These are phyloP conservation scores for Oncorhynchus kisutch DNA, from an alignment of 2,113 vertebrate species.

Conservation along the genomic window DNA sequence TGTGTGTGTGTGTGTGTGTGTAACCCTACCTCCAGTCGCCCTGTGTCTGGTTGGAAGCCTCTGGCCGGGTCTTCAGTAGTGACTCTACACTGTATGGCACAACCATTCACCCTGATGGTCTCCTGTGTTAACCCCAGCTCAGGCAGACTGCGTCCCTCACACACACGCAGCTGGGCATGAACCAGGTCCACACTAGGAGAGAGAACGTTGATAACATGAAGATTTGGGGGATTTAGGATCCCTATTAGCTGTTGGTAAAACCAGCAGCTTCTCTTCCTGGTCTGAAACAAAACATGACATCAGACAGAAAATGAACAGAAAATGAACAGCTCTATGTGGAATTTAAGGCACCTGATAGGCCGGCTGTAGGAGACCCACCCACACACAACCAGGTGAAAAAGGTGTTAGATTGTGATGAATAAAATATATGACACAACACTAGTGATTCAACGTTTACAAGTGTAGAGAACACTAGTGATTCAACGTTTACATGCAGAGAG, in stretches of 20 bases:
- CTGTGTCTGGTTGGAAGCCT: constrained; percentile 81
- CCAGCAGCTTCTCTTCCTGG: too few species aligned
- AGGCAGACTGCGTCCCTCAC: constrained; percentile 73
- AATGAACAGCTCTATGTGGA: not conserved
- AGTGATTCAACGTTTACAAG: too few species aligned
- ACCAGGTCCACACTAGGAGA: constrained; percentile 77
- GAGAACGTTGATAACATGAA: not conserved
- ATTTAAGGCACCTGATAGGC: too few species aligned
- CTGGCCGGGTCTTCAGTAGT: constrained; percentile 80
- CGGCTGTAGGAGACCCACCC: too few species aligned
- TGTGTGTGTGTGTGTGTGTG: not conserved
- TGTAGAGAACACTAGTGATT: too few species aligned
- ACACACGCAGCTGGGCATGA: constrained; percentile 77
- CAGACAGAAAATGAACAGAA: not conserved
- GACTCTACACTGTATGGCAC: constrained; percentile 81
- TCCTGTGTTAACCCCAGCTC: constrained; percentile 79
- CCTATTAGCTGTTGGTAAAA: too few species aligned
- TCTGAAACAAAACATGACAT: too few species aligned
- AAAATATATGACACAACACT: too few species aligned
- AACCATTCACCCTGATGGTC: constrained; percentile 76
- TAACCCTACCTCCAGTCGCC: constrained; percentile 77
- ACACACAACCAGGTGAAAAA: not conserved
- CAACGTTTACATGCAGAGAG: too few species aligned
- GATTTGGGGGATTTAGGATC: too few species aligned
- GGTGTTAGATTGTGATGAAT: too few species aligned